These are phyloP conservation scores for Morpho achilles DNA, from an alignment of 2,888 invertebrate species.

Conservation along the genomic window DNA sequence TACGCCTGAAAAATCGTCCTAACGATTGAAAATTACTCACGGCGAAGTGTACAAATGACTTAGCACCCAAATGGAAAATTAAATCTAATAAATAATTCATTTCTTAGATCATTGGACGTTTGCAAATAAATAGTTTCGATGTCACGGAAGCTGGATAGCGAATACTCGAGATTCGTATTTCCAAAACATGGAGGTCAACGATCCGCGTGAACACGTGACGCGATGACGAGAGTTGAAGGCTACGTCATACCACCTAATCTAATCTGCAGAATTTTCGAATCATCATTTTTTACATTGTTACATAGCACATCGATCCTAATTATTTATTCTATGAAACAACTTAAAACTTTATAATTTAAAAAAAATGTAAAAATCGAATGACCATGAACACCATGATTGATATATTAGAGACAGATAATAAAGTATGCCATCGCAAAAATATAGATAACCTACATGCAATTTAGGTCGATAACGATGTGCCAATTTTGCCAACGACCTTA, in stretches of 20 bases:
- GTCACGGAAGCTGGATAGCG: conserved; percentile 26
- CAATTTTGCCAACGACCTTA: conserved; percentile 33
- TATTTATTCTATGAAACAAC: not conserved
- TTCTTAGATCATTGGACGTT: conserved; percentile 23
- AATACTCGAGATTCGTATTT: conserved; percentile 44
- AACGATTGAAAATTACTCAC: conserved; percentile 35
- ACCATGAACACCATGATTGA: conserved; percentile 8
- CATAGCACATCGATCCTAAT: not conserved
- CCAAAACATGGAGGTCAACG: conserved; percentile 74
- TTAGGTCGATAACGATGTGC: conserved; percentile 54
- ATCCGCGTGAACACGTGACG: conserved; percentile 64
- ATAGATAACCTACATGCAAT: conserved; percentile 59
- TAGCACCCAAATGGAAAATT: conserved; percentile 43
- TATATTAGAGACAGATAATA: conserved; percentile 22
- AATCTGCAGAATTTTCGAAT: conserved; percentile 39
- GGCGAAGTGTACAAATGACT: conserved; percentile 40
- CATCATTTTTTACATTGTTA: not conserved
- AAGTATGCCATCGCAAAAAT: conserved; percentile 38
- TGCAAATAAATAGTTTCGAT: conserved; percentile 44
- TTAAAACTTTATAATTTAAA: no score
- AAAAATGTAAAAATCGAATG: not conserved
- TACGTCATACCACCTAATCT: conserved; percentile 39
- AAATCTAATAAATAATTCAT: conserved; percentile 42
- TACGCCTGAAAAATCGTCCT: conserved; percentile 17
- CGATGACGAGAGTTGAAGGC: conserved; percentile 43